Evolutionary conservation across 2,113 vertebrate species (phyloP).

Genomic region (Gallinago media): DNA sequence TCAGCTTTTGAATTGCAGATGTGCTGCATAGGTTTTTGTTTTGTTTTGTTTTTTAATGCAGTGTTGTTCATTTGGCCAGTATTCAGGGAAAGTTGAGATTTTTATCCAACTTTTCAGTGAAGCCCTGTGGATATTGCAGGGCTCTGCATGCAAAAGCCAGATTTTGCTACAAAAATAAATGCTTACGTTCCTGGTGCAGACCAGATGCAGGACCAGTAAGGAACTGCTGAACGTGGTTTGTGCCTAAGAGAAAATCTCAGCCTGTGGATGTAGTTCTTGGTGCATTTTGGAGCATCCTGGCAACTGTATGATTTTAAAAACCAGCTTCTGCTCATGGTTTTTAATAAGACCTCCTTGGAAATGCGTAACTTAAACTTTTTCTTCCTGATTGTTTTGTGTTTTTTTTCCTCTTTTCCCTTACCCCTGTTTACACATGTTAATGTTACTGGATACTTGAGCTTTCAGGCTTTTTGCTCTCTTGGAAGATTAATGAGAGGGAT

Average conservation of each 20-base stretch:
- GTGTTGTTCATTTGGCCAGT: neutral
- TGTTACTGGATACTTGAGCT: neutral
- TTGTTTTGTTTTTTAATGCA: neutral
- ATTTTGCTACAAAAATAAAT: neutral
- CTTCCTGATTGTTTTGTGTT: neutral
- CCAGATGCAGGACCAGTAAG: neutral
- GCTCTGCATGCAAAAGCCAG: neutral
- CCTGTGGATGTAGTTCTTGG: neutral
- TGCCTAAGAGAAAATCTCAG: neutral
- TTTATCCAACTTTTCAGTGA: constrained; percentile 4
- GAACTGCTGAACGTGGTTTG: neutral
- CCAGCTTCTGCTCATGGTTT: neutral
- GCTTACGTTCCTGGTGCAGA: neutral
- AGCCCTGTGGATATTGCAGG: neutral
- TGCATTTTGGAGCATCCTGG: neutral
- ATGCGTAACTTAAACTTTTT: neutral
- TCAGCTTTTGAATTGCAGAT: constrained; percentile 2
- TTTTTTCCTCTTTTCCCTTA: neutral
- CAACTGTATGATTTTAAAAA: neutral
- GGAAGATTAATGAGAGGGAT: neutral
- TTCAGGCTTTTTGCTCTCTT: neutral
- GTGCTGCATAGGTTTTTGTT: neutral
- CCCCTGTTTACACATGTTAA: neutral
- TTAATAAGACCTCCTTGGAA: neutral
- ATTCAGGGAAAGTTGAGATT: neutral